Base-by-base conservation (phyloP, 2,797 vertebrate species). In the Philypnodon macrostomus region DNA sequence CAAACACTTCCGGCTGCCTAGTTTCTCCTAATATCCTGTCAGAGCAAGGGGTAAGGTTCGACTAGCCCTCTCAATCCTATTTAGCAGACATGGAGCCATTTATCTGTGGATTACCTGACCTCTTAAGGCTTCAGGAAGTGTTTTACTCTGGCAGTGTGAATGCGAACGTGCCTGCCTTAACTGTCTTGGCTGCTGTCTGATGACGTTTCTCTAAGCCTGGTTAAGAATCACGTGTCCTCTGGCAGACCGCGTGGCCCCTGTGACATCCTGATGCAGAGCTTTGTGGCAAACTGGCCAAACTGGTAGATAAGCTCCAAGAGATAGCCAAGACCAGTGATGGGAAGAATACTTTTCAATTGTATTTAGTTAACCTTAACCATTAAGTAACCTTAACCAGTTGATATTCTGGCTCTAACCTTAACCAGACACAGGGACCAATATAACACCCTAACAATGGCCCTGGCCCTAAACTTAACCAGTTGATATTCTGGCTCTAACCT, bases 91-190 rank as follows among this genome's bases (percentile, higher is more conserved):
- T 76, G 67, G 27, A 34, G 68, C 70, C 79, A 77, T 76, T 88
- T 82, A 85, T 49, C 56, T 13, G 5, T 17, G 70, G 84, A 87
- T 88, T 86, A 86, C 48, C 50, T 40, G 66, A 56, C 23, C 54
- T 52, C 58, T 68, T 63, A 60, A 35, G 42, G 47, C 51, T 41
- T 71, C 61, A 39, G 67, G 58, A 72, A 65, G 51, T 27, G 53
- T 52, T 73, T 69, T 18, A 55, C 49, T 71, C 57, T 21, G 2
- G 36, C 47, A 54, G 44, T 41, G 39, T 70, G 60, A 40, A 50
- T 35, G 36, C n/a, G 47, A 80, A 67, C 26, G 52, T 73, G 76
- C 34, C n/a, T 3, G 38, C 45, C 44, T 27, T 23, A 24, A 21
- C 31, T 4, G 13, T 14, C 58, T 36, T 47, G 30, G 52, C 47